Percentiles rank a stretch among this genome's conserved stretches.
Evolutionary conservation across 2,797 vertebrate genomes (phyloP).

Genomic region (Danionella dracula): DNA sequence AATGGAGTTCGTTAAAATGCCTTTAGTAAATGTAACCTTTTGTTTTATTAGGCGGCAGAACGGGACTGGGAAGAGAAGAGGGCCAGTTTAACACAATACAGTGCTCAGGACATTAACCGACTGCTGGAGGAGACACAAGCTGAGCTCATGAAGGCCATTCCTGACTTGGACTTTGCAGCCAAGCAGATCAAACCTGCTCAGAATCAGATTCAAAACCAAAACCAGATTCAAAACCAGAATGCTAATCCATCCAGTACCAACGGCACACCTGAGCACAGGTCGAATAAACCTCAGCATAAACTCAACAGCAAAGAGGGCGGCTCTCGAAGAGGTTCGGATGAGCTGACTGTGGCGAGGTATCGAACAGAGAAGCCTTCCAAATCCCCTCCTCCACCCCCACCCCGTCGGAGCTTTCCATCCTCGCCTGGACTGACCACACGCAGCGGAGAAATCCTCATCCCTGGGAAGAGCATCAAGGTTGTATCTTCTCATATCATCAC

Average conservation of each 20-base stretch:
- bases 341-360: constrained; percentile 88
- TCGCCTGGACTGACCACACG: constrained; percentile 87
- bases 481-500: not conserved
- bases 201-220: constrained; percentile 34
- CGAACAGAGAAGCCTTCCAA: constrained; percentile 97
- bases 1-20: no score
- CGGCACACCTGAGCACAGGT: constrained; percentile 80
- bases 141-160: constrained; percentile 96
- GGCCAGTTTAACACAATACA: constrained; percentile 91
- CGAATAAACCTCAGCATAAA: constrained; percentile 80
- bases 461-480: constrained; percentile 92
- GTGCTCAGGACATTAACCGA: constrained; percentile 95
- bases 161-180: constrained; percentile 92
- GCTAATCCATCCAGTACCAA: constrained; percentile 49
- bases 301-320: constrained; percentile 80
- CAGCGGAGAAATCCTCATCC: constrained; percentile 86
- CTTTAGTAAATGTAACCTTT: not conserved
- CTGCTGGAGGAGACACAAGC: constrained; percentile 96
- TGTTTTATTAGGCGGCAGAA: constrained; percentile 80
- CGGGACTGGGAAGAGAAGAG: constrained; percentile 98
- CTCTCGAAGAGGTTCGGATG: constrained; percentile 88
- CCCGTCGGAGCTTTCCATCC: constrained; percentile 91
- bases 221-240: constrained; percentile 27
- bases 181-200: constrained; percentile 77
- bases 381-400: constrained; percentile 89